Percentiles rank a stretch among this genome's conserved stretches.
These are phyloP conservation scores for Kuschelorhynchus macadamiae DNA, from an alignment of 2,888 invertebrate genomes.

Conservation along the genomic window DNA sequence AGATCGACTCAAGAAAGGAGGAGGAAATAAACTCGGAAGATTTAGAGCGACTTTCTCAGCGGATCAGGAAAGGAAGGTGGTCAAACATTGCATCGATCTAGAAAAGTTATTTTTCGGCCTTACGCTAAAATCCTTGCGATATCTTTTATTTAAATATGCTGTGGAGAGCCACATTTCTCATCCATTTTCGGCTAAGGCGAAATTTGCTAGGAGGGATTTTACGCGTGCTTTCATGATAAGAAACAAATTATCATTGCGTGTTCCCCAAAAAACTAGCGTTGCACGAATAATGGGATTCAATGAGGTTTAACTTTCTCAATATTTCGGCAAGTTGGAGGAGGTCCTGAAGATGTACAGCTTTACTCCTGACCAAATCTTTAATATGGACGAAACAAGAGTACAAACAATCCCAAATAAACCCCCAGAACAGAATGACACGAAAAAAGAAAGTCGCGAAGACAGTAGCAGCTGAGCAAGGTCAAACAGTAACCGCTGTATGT, in stretches of 20 bases:
- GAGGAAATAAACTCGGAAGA: slow-evolving; percentile 19
- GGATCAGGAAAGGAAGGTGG: slow-evolving; percentile 20
- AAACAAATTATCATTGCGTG: slow-evolving; percentile 25
- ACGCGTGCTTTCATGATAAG: slow-evolving; percentile 28
- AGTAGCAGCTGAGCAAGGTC: slow-evolving; percentile 45
- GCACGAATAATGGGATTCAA: slow-evolving; percentile 18
- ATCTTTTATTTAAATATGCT: slow-evolving; percentile 24
- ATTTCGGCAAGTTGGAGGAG: slow-evolving; percentile 21
- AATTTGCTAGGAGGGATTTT: slow-evolving; percentile 27
- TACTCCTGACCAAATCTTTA: too few relatives aligned
- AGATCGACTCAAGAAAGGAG: slow-evolving; percentile 22
- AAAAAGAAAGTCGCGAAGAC: slow-evolving; percentile 26
- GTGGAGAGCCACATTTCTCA: slow-evolving; percentile 10
- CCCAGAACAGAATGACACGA: slow-evolving; percentile 47
- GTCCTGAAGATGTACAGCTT: too few relatives aligned
- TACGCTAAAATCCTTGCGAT: slow-evolving; percentile 14
- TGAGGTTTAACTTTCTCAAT: slow-evolving; percentile 24
- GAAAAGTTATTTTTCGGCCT: slow-evolving; percentile 17
- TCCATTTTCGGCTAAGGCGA: slow-evolving; percentile 16
- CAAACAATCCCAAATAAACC: slow-evolving; percentile 54
- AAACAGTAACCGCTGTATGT: slow-evolving; percentile 51
- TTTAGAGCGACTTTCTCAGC: slow-evolving; percentile 14
- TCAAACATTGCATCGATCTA: slow-evolving; percentile 20
- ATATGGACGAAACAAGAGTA: slow-evolving; percentile 22
- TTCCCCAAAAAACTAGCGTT: slow-evolving; percentile 31